These are phyloP conservation scores for Drosophila lacteicornis DNA, from an alignment of 1,140 invertebrate species.

Conservation along the genomic window DNA sequence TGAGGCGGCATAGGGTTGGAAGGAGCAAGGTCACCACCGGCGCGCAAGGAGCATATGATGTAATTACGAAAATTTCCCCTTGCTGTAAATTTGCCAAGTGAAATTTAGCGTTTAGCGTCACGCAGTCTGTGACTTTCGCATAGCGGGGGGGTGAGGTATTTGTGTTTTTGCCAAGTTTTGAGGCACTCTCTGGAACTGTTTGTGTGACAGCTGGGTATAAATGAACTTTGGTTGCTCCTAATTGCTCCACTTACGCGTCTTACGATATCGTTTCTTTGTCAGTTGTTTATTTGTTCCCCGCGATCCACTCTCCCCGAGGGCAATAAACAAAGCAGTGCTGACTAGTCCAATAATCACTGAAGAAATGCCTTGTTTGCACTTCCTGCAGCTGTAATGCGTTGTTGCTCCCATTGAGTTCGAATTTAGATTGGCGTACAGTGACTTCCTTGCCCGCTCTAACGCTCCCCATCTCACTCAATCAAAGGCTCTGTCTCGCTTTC, in stretches of 20 bases:
- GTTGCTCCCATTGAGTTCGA: constrained; percentile 1
- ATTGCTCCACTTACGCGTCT: constrained; percentile 40
- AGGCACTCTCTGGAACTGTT: constrained; percentile 12
- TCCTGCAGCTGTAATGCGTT: constrained; percentile 28
- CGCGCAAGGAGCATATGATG: constrained; percentile 24
- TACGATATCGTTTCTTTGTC: constrained; percentile 18
- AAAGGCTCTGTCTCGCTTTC: neutral
- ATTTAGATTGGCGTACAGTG: constrained; percentile 14
- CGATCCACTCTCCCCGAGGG: constrained; percentile 1
- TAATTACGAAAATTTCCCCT: constrained; percentile 15
- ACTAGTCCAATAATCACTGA: constrained; percentile 22
- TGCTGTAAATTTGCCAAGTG: constrained; percentile 17
- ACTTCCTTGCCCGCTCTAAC: neutral
- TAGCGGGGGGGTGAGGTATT: neutral
- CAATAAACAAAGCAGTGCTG: constrained; percentile 24
- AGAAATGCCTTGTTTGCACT: constrained; percentile 18
- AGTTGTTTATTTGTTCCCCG: constrained; percentile 15
- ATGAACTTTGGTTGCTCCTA: constrained; percentile 21
- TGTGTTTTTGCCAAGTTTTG: constrained; percentile 10
- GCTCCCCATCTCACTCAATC: neutral
- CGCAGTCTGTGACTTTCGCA: constrained; percentile 18
- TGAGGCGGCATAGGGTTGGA: neutral
- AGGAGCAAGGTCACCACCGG: constrained; percentile 10
- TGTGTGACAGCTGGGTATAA: constrained; percentile 28
- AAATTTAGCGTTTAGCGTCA: constrained; percentile 23